These are phyloP conservation scores for Oscheius sp. DNA, from an alignment of 2,888 invertebrate species.

Conservation along the genomic window DNA sequence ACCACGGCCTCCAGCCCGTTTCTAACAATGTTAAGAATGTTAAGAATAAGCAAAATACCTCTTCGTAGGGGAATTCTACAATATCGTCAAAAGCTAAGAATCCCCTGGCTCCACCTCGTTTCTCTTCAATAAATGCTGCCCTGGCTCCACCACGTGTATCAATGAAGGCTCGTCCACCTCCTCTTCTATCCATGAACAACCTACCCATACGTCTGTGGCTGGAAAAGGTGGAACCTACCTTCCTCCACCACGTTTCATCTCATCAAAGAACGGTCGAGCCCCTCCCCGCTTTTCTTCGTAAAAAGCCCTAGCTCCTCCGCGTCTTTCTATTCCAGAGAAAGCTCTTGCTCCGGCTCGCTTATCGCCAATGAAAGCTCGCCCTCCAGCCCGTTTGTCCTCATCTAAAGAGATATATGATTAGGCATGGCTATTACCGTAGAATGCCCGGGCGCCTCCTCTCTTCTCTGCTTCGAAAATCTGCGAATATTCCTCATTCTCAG, in stretches of 20 bases:
- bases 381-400: conserved; percentile 30
- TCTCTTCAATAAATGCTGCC: conserved; percentile 31
- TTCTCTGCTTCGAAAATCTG: conserved; percentile 38
- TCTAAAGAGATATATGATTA: conserved; percentile 27
- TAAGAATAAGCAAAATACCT: no score
- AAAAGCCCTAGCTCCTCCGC: conserved; percentile 6
- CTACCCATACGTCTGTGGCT: neutral
- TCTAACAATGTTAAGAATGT: conserved; percentile 4
- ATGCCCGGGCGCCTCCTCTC: conserved; percentile 27
- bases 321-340: no score
- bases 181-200: neutral
- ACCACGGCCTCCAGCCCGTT: conserved; percentile 37
- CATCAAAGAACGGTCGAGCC: conserved; percentile 40
- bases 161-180: neutral
- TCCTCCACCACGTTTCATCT: conserved; percentile 37
- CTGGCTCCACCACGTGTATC: conserved; percentile 35
- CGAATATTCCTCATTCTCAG: conserved; percentile 29
- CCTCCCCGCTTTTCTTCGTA: conserved; percentile 36
- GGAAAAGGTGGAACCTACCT: conserved; percentile 8
- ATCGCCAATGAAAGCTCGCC: conserved; percentile 31
- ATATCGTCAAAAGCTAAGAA: conserved; percentile 14
- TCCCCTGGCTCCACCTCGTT: conserved; percentile 19
- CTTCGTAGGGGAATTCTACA: conserved; percentile 12
- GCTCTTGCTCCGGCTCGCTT: conserved; percentile 1
- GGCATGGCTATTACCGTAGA: conserved; percentile 10